Evolutionary conservation across 2,797 vertebrate species (phyloP).

Genomic region (Hirundo rustica): DNA sequence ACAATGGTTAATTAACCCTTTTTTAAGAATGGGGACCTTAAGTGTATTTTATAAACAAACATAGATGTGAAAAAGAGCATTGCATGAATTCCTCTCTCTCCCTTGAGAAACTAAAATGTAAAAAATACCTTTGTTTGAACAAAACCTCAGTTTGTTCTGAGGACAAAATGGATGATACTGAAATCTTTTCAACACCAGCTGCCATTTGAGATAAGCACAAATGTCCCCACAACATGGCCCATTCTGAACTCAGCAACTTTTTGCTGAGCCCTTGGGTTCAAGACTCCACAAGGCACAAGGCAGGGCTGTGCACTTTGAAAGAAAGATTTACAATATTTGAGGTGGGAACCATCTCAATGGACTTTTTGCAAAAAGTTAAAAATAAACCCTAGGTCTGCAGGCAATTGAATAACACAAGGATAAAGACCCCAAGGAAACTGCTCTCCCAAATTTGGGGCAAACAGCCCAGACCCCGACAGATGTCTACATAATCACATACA

Average conservation of each 20-base stretch:
- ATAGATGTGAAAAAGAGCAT: slow-evolving; percentile 15
- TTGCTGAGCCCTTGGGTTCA: not conserved
- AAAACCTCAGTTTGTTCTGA: slow-evolving; percentile 19
- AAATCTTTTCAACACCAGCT: not conserved
- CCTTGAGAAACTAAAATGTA: slow-evolving; percentile 15
- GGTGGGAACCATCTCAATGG: not conserved
- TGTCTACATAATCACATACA: no score
- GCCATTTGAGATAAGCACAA: accelerated
- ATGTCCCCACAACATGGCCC: not conserved
- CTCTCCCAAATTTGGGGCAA: not conserved
- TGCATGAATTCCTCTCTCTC: not conserved
- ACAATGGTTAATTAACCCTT: not conserved
- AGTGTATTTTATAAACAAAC: slow-evolving; percentile 40
- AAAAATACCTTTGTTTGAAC: slow-evolving; percentile 30
- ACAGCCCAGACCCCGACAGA: not conserved
- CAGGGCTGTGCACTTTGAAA: not conserved
- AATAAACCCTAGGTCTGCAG: not conserved
- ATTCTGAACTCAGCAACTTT: not conserved
- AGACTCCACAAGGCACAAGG: not conserved
- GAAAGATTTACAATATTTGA: not conserved
- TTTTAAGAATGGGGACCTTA: slow-evolving; percentile 18
- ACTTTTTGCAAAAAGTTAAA: not conserved
- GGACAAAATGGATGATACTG: not conserved
- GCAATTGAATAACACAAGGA: not conserved
- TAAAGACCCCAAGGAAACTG: not conserved